A percentile compares a stretch with the other conserved stretches of the same genome.
Evolutionary conservation across 1,140 invertebrate genomes (phyloP).

Genomic region (Rhyzopertha dominica): DNA sequence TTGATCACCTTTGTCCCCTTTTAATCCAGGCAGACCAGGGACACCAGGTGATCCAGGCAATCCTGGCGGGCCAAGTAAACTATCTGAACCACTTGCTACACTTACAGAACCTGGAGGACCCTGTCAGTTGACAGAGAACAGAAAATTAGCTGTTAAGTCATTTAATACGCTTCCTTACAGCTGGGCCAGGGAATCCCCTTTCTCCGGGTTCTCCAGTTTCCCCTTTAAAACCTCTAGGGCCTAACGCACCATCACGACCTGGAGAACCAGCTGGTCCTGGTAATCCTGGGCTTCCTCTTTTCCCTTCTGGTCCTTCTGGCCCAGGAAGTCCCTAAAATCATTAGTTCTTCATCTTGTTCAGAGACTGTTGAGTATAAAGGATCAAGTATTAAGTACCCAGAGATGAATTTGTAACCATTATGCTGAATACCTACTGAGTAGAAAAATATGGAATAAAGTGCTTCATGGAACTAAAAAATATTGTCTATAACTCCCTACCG

Average conservation of each 20-base stretch:
- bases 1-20: slow-evolving; percentile 47
- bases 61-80: slow-evolving; percentile 37
- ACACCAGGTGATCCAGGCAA: slow-evolving; percentile 43
- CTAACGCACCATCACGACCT: slow-evolving; percentile 26
- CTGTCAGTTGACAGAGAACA: slow-evolving; percentile 15
- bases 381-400: too few species aligned
- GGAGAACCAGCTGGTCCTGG: slow-evolving; percentile 31
- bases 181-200: slow-evolving; percentile 26
- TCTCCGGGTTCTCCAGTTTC: slow-evolving; percentile 21
- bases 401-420: too few species aligned
- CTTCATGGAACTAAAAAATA: too few species aligned
- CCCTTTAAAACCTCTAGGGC: slow-evolving; percentile 13
- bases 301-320: slow-evolving; percentile 23
- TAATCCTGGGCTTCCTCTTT: slow-evolving; percentile 22
- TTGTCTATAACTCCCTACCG: too few species aligned
- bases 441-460: too few species aligned
- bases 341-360: too few species aligned
- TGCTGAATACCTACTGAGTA: too few species aligned
- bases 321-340: slow-evolving; percentile 26
- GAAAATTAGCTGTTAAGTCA: too few species aligned
- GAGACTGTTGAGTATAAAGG: too few species aligned
- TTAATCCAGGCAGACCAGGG: slow-evolving; percentile 44
- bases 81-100: slow-evolving; percentile 15
- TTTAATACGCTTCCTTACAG: too few species aligned
- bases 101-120: slow-evolving; percentile 37